These are phyloP conservation scores for Dryomyza anilis DNA, from an alignment of 2,888 invertebrate genomes.

Conservation along the genomic window DNA sequence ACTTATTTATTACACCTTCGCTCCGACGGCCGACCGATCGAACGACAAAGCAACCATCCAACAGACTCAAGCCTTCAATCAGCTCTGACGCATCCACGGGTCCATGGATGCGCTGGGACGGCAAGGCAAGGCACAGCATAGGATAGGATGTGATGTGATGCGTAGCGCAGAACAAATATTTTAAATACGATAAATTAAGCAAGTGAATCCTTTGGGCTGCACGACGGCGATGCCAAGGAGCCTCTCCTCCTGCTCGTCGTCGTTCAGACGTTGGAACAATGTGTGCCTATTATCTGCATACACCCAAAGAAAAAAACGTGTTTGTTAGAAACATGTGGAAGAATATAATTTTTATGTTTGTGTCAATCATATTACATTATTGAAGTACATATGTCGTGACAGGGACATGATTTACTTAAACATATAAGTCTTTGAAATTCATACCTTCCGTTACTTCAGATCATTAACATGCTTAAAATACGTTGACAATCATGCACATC, in stretches of 20 bases:
- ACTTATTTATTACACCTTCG: conserved; percentile 26
- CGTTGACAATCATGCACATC: too few relatives aligned
- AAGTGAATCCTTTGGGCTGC: background rate
- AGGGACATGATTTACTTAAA: too few relatives aligned
- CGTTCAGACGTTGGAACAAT: background rate
- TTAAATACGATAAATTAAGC: conserved; percentile 27
- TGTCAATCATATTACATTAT: too few relatives aligned
- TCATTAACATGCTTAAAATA: too few relatives aligned
- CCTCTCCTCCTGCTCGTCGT: background rate
- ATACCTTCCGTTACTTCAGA: too few relatives aligned
- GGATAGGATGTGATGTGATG: too few relatives aligned
- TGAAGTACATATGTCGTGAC: too few relatives aligned
- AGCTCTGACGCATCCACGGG: background rate
- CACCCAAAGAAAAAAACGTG: background rate
- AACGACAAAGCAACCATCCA: background rate
- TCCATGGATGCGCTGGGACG: background rate
- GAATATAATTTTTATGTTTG: too few relatives aligned
- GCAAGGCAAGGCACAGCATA: too few relatives aligned
- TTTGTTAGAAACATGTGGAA: too few relatives aligned
- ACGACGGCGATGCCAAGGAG: background rate
- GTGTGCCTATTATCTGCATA: conserved; percentile 12
- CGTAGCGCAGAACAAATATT: conserved; percentile 24
- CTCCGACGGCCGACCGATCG: background rate
- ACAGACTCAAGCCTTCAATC: background rate
- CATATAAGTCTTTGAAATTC: too few relatives aligned